phyloP scores from a whole-genome alignment of 1,140 invertebrate species.

The Hyphantria cunea region DNA sequence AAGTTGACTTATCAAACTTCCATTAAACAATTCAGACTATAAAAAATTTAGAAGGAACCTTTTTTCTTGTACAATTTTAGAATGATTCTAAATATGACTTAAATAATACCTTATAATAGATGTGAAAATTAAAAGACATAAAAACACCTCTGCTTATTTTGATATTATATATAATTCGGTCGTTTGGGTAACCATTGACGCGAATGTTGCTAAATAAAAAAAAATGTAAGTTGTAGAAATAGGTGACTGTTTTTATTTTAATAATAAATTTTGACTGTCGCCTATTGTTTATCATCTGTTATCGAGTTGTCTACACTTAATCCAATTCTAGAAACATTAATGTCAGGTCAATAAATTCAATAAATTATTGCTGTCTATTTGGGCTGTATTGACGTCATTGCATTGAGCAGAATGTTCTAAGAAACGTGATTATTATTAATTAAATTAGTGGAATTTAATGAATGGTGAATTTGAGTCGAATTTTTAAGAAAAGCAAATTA shows the following conservation, averaged over 20 bases:
- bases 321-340: conserved; percentile 21
- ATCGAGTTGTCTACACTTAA: conserved; percentile 10
- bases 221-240: too few species aligned
- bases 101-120: too few species aligned
- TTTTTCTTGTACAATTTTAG: too few species aligned
- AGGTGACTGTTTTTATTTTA: neutral
- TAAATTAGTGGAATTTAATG: conserved; percentile 11
- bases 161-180: too few species aligned
- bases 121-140: too few species aligned
- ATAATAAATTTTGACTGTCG: neutral
- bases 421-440: conserved; percentile 4
- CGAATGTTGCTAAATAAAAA: too few species aligned
- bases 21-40: too few species aligned
- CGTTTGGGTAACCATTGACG: too few species aligned
- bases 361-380: conserved; percentile 23
- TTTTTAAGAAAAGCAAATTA: conserved; percentile 12
- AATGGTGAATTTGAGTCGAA: conserved; percentile 10
- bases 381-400: conserved; percentile 10
- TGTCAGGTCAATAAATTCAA: conserved; percentile 14
- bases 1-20: too few species aligned
- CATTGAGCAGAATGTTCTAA: conserved; percentile 7
- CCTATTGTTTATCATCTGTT: conserved; percentile 2
- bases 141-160: too few species aligned
- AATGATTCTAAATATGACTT: too few species aligned
- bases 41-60: too few species aligned